Evolutionary conservation across 2,797 vertebrate species (phyloP), one percentile per base, ranked within the genome.

Genomic region (Melanotaenia boesemani): DNA sequence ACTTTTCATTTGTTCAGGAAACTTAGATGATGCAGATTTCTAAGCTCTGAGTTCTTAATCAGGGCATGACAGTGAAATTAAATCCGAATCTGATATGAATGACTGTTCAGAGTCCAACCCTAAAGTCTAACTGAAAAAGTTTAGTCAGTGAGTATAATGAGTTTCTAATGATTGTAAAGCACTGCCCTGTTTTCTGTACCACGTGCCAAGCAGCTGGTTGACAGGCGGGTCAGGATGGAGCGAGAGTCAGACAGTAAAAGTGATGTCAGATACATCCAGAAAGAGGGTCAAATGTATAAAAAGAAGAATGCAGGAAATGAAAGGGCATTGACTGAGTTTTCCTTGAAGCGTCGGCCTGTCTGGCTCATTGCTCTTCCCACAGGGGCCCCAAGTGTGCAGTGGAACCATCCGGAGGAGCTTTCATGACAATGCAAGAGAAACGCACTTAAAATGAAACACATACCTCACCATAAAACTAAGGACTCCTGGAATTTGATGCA

Each of bases 341-440:
- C 83, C 85, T 74, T 63, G 56, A 74, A 73, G 81, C 62, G 63
- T 73, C 74, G 3, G 67, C 11, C 50, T 74, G 80, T 86, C 88
- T 88, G 88, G 87, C 83, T 89, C 90, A 86, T 28, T 50, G 54
- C 24, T 36, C 77, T 83, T 82, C 77, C 78, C 63, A 61, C 24
- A 41, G 5, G 58, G 74, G 66, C 34, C 63, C 46, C 37, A n/a
- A 54, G 65, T 76, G 64, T 67, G 52, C 36, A 63, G 61, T 50
- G 26, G 62, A 65, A 83, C 85, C 78, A 84, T 87, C 85, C 56
- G 56, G 78, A 89, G 73, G 71, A 69, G 65, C 70, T 80, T 73
- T 62, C n/a, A 55, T 64, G 66, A 63, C 44, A 79, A 82, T 2
- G 81, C 68, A 81, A 82, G 67, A 72, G 62, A 26, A 46, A n/a